Evolutionary conservation across 2,797 vertebrate genomes (phyloP).

Genomic region (Cryptoprocta ferox): DNA sequence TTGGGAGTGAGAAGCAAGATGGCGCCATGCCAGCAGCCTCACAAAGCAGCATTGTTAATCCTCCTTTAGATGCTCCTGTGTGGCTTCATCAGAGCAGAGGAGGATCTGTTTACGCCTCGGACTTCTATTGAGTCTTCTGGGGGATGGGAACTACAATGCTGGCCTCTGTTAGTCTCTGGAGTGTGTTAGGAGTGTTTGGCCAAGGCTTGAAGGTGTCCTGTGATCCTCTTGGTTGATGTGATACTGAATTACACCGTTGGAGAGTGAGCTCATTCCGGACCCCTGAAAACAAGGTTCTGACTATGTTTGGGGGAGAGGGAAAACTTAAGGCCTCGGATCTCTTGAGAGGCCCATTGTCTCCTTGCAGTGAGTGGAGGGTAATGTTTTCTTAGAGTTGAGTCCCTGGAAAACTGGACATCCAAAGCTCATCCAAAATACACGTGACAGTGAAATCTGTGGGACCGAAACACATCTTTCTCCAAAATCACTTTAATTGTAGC

Average conservation of each 20-base stretch:
- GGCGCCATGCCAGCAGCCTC: conserved; percentile 57
- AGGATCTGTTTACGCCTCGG: conserved; percentile 71
- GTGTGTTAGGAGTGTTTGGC: not conserved
- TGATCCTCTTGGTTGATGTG: conserved; percentile 51
- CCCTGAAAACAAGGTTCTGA: conserved; percentile 52
- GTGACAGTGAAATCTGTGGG: not conserved
- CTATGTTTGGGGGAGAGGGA: not conserved
- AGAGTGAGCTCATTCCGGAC: conserved; percentile 68
- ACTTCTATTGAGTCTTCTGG: conserved; percentile 47
- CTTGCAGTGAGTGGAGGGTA: not conserved
- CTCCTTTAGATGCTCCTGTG: conserved; percentile 62
- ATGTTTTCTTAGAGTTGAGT: not conserved
- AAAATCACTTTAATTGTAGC: not conserved
- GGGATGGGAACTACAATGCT: conserved; percentile 64
- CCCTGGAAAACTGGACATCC: not conserved
- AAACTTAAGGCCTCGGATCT: not conserved
- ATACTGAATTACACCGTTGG: conserved; percentile 67
- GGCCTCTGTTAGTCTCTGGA: conserved; percentile 67
- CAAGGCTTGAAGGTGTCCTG: conserved; percentile 35
- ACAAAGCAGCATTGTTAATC: conserved; percentile 78
- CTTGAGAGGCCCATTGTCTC: conserved; percentile 23
- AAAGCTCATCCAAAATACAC: not conserved
- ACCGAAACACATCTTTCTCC: not conserved
- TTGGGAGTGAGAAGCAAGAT: conserved; percentile 46
- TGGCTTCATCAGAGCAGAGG: conserved; percentile 61